Evolutionary conservation across 1,140 invertebrate species (phyloP), one percentile per base, ranked within the genome.

Genomic region (Coenobita brevimanus): DNA sequence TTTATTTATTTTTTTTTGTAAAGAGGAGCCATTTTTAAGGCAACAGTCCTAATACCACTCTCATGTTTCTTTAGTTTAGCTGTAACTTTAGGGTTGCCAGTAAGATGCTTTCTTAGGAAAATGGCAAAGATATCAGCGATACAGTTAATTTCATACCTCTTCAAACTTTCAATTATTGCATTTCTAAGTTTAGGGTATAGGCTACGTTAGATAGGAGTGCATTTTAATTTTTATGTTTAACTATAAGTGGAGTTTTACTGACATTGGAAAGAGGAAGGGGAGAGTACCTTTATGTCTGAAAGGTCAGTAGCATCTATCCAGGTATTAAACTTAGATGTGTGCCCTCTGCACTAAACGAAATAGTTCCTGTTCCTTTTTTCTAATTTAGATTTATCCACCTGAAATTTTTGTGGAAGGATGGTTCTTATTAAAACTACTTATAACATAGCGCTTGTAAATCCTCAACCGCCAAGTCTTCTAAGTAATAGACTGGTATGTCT

Each of bases 151-250:
- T 50, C 13, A 10, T 54, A 6, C 13, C 17, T 79, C 2, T 24
- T 79, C 24, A 79, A 50, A 1, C 41, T 30, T 54, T 79, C 10
- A 3, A 79, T 43, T 0, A 50, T 3, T 21, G 8, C 1, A 8
- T n/a, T 13, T 24, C 76, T 50, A 1, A 79, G 2, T 50, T 46
- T 79, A 27, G 76, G 76, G 6, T 38, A 54, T n/a, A n/a, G n/a
- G n/a, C n/a, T 24, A 57, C 6, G 1, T 57, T 36, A 17, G 76
- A 6, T 6, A 79, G 43, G 8, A 79, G 46, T 3, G 27, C 1
- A 0, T 50, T 54, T 79, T n/a, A 54, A 54, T 79, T 46, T 27
- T 50, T 79, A 57, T 50, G 10, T 24, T 79, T 30, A 50, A 79
- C 1, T 10, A 79, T 21, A 6, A 50, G 43, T 13, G 76, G 76